Base-by-base conservation (phyloP, 1,140 invertebrate genomes). In the Paralvinella palmiformis region DNA sequence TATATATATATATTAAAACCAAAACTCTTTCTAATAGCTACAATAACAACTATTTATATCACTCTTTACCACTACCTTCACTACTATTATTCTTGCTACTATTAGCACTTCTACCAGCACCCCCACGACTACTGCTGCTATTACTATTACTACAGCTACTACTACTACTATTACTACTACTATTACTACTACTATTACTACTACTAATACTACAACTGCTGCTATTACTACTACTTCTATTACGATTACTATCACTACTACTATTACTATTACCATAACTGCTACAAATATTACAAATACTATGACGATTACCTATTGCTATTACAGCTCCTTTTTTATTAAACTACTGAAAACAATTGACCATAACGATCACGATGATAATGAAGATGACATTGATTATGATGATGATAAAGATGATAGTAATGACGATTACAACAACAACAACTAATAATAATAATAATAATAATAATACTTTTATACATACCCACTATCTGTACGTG, bases 81-180 rank as follows among this genome's bases (percentile, higher is more conserved):
- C 61, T 20, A 37, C 50, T 33, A 59, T 50, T 56, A 63, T 41
- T 36, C 22, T 32, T 24, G 29, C 45, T 41, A 15, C 64, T 50
- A 22, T 48, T 63, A 27, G 45, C 7, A 24, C 59, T 48, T 35
- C 48, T 63, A 36, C 45, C 36, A 17, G 36, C 44, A 24, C 7
- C 48, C 33, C 41, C 29, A 45, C 57, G 6, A 31, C 57, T 44
- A 20, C 37, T 32, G 32, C 58, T 62, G 29, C 41, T 45, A 48
- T 44, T 32, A 64, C 63, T 44, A 63, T 36, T 62, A 44, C 63
- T 48, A 64, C 58, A 20, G 32, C 57, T 64, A 62, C 56, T 44
- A 37, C 35, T 62, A 44, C 63, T 62, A 59, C 57, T 62, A 50
- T 37, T 48, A 48, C 58, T 44, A 62, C 58, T 45, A 48, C 57